phyloP scores from a whole-genome alignment of 1,140 invertebrate species.

The Helicoverpa zea region DNA sequence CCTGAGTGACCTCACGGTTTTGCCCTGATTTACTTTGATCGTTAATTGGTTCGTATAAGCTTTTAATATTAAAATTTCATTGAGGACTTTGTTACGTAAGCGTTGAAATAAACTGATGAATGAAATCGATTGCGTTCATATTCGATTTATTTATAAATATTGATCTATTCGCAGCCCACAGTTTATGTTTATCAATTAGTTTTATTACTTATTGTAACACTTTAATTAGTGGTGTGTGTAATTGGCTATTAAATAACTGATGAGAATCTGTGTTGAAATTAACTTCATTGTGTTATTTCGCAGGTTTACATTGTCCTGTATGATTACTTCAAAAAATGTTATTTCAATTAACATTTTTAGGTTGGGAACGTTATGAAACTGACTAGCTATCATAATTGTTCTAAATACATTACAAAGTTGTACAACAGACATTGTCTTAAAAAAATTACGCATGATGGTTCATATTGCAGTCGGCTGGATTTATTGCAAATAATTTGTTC shows the following conservation, averaged over 20 bases:
- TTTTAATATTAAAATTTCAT: conserved; percentile 48
- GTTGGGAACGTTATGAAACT: conserved; percentile 3
- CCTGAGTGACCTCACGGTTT: conserved; percentile 52
- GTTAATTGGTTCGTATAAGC: conserved; percentile 57
- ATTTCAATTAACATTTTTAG: conserved; percentile 13
- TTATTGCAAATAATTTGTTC: neutral
- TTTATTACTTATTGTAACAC: neutral
- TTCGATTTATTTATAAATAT: neutral
- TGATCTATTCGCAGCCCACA: neutral
- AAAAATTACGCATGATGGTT: neutral
- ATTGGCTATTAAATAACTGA: neutral
- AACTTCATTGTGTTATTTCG: conserved; percentile 3
- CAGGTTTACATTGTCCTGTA: neutral
- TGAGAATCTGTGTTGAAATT: conserved; percentile 7
- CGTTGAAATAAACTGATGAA: conserved; percentile 44
- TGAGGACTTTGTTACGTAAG: conserved; percentile 44
- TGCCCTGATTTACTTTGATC: conserved; percentile 60
- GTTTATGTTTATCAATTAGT: neutral
- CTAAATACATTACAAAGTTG: neutral
- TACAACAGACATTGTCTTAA: neutral
- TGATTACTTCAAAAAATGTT: neutral
- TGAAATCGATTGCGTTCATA: conserved; percentile 13
- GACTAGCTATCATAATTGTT: conserved; percentile 12
- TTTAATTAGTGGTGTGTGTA: neutral
- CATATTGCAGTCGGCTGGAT: neutral